A percentile compares a stretch with the other conserved stretches of the same genome.
Conservation (phyloP, 2,888 invertebrate genomes). For the Drosophila atripex region DNA sequence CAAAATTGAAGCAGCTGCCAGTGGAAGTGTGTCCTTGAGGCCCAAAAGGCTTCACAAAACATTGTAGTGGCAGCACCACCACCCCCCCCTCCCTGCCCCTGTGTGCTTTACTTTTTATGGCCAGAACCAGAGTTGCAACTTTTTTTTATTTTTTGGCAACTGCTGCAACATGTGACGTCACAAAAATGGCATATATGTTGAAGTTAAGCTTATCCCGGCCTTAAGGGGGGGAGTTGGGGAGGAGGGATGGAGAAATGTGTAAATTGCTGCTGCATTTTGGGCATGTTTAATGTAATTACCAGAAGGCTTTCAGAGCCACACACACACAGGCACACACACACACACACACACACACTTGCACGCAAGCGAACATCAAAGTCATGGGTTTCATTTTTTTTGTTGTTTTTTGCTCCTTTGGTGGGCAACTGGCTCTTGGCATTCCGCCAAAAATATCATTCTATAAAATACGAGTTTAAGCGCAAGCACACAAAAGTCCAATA, state of each 20-base stretch:
- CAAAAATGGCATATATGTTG: constrained; percentile 44
- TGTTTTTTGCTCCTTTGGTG: not conserved
- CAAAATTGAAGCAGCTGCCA: constrained; percentile 77
- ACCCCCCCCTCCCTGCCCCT: constrained; percentile 5
- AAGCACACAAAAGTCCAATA: constrained; percentile 72
- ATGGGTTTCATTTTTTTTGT: constrained; percentile 1
- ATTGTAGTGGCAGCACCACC: constrained; percentile 31
- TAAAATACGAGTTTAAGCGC: constrained; percentile 77
- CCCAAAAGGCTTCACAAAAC: constrained; percentile 52
- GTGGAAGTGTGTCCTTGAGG: constrained; percentile 75
- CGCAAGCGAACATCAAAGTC: constrained; percentile 7
- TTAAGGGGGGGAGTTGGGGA: not conserved
- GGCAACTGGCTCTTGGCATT: constrained; percentile 34
- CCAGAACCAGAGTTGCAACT: constrained; percentile 59
- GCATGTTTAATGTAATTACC: constrained; percentile 79
- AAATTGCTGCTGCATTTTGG: constrained; percentile 77
- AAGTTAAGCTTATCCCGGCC: constrained; percentile 21
- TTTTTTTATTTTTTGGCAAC: constrained; percentile 58
- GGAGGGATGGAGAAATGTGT: constrained; percentile 54
- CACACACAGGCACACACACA: constrained; percentile 11
- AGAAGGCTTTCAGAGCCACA: constrained; percentile 71
- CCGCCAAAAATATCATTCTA: constrained; percentile 77
- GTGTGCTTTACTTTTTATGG: constrained; percentile 56
- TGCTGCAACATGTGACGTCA: constrained; percentile 65
- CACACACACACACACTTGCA: constrained; percentile 24